phyloP scores from a whole-genome alignment of 2,888 invertebrate genomes.

The Linnaemya tessellans region DNA sequence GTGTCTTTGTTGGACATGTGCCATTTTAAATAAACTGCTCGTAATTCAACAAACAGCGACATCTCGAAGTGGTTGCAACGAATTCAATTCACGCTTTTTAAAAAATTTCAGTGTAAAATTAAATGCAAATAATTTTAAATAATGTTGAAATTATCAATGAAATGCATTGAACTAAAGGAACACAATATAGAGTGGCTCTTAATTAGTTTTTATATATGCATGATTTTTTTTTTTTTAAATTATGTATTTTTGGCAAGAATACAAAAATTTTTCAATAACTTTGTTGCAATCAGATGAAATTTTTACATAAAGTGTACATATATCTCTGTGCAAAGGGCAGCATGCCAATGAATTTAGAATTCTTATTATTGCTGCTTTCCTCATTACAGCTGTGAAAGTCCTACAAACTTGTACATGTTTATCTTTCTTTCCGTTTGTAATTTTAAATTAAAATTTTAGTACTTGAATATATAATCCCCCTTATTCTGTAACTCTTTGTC shows the following conservation, averaged over 20 bases:
- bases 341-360: background rate
- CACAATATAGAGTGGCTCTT: background rate
- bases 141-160: background rate
- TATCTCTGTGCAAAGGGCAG: background rate
- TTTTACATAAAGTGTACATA: too few species aligned
- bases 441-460: too few species aligned
- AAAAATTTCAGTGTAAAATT: background rate
- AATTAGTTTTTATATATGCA: background rate
- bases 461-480: too few species aligned
- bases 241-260: background rate
- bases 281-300: background rate
- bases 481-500: too few species aligned
- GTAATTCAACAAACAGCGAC: background rate
- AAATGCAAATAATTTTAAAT: constrained; percentile 1
- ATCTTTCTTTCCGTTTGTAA: too few species aligned
- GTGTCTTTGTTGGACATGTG: constrained; percentile 59
- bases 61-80: background rate
- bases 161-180: background rate
- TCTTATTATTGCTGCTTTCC: background rate
- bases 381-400: background rate
- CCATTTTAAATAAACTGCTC: constrained; percentile 33
- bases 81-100: background rate
- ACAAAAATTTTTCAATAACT: constrained; percentile 7
- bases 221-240: background rate
- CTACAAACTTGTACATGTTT: too few species aligned